Percentiles rank a stretch among this genome's conserved stretches.
phyloP scores from a whole-genome alignment of 2,888 invertebrate genomes.

The Gastracanthus pulcherrimus region DNA sequence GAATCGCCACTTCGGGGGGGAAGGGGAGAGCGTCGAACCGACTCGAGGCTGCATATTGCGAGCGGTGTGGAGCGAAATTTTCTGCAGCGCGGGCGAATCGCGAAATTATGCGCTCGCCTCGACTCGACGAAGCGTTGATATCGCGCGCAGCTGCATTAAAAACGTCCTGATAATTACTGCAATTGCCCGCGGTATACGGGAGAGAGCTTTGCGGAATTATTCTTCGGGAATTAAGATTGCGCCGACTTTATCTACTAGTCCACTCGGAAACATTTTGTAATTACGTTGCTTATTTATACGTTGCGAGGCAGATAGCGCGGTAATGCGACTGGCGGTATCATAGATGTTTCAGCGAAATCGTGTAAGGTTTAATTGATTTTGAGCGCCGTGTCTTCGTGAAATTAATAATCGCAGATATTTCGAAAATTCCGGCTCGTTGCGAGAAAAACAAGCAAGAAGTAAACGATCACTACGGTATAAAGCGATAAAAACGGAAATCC shows the following conservation, averaged over 20 bases:
- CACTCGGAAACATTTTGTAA: slow-evolving; percentile 15
- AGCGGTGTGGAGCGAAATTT: background rate
- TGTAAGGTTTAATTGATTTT: background rate
- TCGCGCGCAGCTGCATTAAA: slow-evolving; percentile 12
- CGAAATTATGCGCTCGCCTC: slow-evolving; percentile 6
- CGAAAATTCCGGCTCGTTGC: background rate
- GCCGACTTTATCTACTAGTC: background rate
- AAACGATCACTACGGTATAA: too few relatives aligned
- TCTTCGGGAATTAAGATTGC: slow-evolving; percentile 24
- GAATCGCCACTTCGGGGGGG: slow-evolving; percentile 68
- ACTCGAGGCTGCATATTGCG: too few relatives aligned
- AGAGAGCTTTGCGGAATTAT: background rate
- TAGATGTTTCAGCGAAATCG: too few relatives aligned
- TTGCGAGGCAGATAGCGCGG: background rate
- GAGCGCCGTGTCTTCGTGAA: too few relatives aligned
- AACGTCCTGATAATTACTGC: slow-evolving; percentile 30
- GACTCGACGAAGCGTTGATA: slow-evolving; percentile 26
- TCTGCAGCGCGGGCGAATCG: background rate
- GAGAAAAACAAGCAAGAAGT: background rate
- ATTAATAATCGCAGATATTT: too few relatives aligned
- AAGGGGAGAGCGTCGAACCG: too few relatives aligned
- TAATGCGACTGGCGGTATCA: background rate
- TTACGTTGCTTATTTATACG: background rate
- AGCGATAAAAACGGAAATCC: slow-evolving; percentile 10
- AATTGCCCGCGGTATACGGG: background rate